Percentiles rank a stretch among this genome's conserved stretches.
Evolutionary conservation across 1,140 invertebrate genomes (phyloP).

Genomic region (Aplysia californica): DNA sequence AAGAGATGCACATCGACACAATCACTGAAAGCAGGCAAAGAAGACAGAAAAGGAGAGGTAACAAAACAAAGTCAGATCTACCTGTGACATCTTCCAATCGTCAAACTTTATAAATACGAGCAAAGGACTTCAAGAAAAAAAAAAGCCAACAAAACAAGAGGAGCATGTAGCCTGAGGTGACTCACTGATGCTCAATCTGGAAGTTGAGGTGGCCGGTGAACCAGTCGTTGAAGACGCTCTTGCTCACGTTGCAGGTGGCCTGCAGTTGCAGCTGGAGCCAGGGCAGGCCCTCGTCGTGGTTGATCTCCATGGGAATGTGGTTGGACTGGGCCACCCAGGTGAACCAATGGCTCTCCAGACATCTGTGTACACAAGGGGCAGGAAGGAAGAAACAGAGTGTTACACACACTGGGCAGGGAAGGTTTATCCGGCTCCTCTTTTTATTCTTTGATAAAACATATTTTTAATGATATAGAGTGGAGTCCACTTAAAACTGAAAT

Average conservation of each 20-base stretch:
- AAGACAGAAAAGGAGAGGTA: not conserved
- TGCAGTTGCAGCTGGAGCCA: slow-evolving; percentile 58
- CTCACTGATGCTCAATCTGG: slow-evolving; percentile 69
- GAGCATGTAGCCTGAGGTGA: not conserved
- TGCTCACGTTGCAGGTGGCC: slow-evolving; percentile 63
- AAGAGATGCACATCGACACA: no score
- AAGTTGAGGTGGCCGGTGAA: slow-evolving; percentile 69
- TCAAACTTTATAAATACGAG: not conserved
- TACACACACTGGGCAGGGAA: no score
- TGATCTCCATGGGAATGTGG: slow-evolving; percentile 66
- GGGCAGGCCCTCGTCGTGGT: slow-evolving; percentile 48
- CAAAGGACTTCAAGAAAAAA: not conserved
- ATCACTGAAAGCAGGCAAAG: not conserved
- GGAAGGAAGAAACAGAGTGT: no score
- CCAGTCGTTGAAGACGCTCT: slow-evolving; percentile 67
- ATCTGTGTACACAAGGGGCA: slow-evolving; percentile 52
- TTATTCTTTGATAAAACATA: not conserved
- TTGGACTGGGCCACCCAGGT: slow-evolving; percentile 67
- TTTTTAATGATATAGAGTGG: not conserved
- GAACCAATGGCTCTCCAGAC: slow-evolving; percentile 66
- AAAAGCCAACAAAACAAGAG: not conserved
- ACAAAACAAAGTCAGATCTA: not conserved
- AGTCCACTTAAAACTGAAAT: no score
- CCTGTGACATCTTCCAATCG: not conserved
- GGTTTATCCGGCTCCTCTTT: no score